Evolutionary conservation across 1,140 invertebrate genomes (phyloP).

Genomic region (Adoxophyes honmai): DNA sequence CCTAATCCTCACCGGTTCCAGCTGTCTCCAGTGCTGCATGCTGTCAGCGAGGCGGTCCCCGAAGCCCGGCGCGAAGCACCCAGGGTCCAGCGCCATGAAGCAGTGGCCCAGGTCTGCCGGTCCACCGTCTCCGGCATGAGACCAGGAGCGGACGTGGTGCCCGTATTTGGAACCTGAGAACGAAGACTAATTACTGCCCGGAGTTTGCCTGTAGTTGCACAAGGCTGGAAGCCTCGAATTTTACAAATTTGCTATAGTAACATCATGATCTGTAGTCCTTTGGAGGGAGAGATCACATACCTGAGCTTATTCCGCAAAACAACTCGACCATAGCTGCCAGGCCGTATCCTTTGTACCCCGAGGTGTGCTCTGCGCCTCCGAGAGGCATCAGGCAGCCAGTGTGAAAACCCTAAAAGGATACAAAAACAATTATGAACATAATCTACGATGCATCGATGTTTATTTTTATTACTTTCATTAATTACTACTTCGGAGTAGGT

Average conservation of each 20-base stretch:
- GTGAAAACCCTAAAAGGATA: conserved; percentile 76
- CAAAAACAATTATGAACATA: background rate
- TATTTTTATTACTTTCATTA: no score
- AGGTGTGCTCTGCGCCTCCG: conserved; percentile 87
- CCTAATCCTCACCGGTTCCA: conserved; percentile 73
- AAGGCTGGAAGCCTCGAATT: no score
- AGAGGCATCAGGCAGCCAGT: conserved; percentile 87
- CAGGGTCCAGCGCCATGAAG: conserved; percentile 93
- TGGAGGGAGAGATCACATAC: conserved; percentile 58
- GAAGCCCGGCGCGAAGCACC: conserved; percentile 90
- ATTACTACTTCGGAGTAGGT: no score
- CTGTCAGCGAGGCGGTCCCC: conserved; percentile 83
- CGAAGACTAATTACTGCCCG: no score
- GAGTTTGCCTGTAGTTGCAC: no score
- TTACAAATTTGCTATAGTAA: no score
- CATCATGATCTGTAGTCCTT: no score
- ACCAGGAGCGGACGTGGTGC: conserved; percentile 87
- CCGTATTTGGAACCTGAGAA: conserved; percentile 80
- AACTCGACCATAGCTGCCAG: conserved; percentile 92
- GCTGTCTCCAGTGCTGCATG: conserved; percentile 75
- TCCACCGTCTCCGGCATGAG: conserved; percentile 73
- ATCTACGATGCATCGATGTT: no score
- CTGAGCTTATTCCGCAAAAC: conserved; percentile 85
- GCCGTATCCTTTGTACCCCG: conserved; percentile 95
- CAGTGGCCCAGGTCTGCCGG: conserved; percentile 92